Conservation (phyloP, 2,888 invertebrate genomes). For the Lycophotia porphyrea region DNA sequence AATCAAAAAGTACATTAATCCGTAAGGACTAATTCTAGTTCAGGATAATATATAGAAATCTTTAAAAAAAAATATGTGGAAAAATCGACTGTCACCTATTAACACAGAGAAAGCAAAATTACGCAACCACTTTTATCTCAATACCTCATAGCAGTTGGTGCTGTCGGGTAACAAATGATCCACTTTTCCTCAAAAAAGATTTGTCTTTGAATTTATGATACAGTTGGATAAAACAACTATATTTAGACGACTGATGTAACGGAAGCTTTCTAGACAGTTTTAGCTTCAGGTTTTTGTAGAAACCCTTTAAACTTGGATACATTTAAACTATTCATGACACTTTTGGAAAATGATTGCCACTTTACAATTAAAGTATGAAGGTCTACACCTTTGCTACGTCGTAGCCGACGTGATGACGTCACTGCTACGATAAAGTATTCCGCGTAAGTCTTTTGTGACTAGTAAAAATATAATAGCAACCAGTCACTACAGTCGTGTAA, state of each 20-base stretch:
- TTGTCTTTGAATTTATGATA: not conserved
- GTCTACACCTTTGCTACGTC: slow-evolving; percentile 4
- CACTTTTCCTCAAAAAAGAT: not conserved
- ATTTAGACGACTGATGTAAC: not conserved
- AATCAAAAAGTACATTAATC: not conserved
- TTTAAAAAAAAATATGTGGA: not conserved
- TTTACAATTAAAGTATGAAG: not conserved
- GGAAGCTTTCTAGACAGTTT: not conserved
- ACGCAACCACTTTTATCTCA: not conserved
- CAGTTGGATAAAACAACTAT: not conserved
- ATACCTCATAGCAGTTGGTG: not conserved
- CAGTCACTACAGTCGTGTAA: not conserved
- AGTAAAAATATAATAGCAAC: not conserved
- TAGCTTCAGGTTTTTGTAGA: not conserved
- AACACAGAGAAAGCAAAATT: not conserved
- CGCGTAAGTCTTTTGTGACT: not conserved
- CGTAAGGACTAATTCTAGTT: not conserved
- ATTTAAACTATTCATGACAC: not conserved
- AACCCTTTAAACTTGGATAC: not conserved
- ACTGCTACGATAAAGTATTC: not conserved
- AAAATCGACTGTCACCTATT: not conserved
- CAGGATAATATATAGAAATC: too few relatives aligned
- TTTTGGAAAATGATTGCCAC: not conserved
- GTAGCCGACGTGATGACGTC: slow-evolving; percentile 16
- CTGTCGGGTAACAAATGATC: not conserved